phyloP scores from a whole-genome alignment of 2,888 invertebrate genomes.

The Xestia xanthographa region DNA sequence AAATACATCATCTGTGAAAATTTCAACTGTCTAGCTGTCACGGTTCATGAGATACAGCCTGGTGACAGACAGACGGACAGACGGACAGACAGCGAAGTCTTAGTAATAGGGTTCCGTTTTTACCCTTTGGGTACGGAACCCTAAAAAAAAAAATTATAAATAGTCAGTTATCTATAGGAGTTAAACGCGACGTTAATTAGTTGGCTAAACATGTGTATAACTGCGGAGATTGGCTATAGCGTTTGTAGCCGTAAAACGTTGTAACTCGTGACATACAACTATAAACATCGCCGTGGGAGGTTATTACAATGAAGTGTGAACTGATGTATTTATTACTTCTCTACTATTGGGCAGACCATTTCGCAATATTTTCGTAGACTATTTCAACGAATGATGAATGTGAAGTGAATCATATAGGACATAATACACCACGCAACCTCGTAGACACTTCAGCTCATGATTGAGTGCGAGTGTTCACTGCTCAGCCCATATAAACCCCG shows the following conservation, averaged over 20 bases:
- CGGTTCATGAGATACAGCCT: no score
- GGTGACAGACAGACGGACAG: no score
- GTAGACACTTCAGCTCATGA: slow-evolving; percentile 25
- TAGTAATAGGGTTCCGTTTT: no score
- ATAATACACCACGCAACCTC: slow-evolving; percentile 23
- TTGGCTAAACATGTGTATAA: slow-evolving; percentile 49
- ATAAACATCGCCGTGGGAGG: slow-evolving; percentile 61
- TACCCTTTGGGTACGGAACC: no score
- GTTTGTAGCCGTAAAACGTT: slow-evolving; percentile 59
- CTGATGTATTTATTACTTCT: slow-evolving; percentile 60
- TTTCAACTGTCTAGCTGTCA: no score
- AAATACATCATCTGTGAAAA: no score
- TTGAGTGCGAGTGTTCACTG: slow-evolving; percentile 16
- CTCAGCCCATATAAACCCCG: slow-evolving; percentile 3
- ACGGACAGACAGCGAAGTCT: no score
- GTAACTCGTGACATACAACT: slow-evolving; percentile 61
- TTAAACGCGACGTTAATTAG: slow-evolving; percentile 47
- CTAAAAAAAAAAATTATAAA: no score
- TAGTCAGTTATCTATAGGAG: slow-evolving; percentile 4
- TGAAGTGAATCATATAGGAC: slow-evolving; percentile 52
- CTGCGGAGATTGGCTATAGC: slow-evolving; percentile 35
- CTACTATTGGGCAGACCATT: slow-evolving; percentile 48
- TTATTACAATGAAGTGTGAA: slow-evolving; percentile 55
- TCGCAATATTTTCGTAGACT: slow-evolving; percentile 47
- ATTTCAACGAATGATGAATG: slow-evolving; percentile 45